A percentile compares a stretch with the other conserved stretches of the same genome.
These are phyloP conservation scores for Epinotia bilunana DNA, from an alignment of 2,888 invertebrate genomes.

Conservation along the genomic window DNA sequence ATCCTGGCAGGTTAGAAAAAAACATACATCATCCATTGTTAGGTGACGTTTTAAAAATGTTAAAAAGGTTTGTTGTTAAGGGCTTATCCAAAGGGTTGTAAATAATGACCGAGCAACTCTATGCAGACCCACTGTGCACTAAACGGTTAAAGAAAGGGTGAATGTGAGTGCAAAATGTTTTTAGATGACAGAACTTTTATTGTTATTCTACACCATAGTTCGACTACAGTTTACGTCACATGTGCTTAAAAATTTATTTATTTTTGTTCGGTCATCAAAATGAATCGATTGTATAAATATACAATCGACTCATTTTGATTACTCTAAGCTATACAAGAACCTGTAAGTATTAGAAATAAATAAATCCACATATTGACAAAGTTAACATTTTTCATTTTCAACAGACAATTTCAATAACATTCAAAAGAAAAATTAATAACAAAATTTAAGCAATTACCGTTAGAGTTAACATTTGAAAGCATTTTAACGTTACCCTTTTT, in stretches of 20 bases:
- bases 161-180: conserved; percentile 36
- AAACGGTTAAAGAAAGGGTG: conserved; percentile 65
- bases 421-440: no score
- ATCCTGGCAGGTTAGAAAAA: conserved; percentile 65
- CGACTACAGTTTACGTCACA: not conserved
- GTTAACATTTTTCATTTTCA: not conserved
- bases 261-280: no score
- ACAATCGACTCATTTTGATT: not conserved
- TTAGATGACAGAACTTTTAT: conserved; percentile 18
- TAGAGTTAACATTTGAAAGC: not conserved
- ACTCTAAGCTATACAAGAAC: not conserved
- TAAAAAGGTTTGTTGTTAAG: conserved; percentile 82
- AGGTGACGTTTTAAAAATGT: conserved; percentile 78
- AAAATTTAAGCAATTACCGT: not conserved
- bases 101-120: conserved; percentile 82
- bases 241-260: not conserved
- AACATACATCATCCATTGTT: conserved; percentile 78
- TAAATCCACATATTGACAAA: no score
- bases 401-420: no score
- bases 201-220: conserved; percentile 25
- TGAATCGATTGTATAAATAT: no score
- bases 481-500: not conserved
- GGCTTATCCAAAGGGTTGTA: conserved; percentile 81
- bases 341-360: no score
- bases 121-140: conserved; percentile 67